Evolutionary conservation across 2,113 vertebrate genomes (phyloP).

Genomic region (Grallaria varia): DNA sequence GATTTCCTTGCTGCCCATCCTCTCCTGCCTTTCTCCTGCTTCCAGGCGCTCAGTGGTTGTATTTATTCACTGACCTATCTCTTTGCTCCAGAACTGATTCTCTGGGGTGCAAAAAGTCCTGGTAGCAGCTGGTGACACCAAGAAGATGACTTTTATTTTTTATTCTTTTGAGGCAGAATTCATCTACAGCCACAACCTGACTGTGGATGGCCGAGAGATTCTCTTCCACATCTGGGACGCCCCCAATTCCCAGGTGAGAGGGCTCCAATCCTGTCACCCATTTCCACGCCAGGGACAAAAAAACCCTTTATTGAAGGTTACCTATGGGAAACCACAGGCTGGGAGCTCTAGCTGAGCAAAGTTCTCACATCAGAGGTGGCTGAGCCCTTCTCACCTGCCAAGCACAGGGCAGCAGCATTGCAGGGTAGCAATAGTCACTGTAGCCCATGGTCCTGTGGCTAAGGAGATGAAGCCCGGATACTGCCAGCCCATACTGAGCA

Average conservation of each 20-base stretch:
- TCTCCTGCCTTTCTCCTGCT: neutral
- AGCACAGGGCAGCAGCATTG: neutral
- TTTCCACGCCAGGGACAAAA: neutral
- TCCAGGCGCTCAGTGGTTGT: fast-evolving
- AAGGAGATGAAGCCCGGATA: neutral
- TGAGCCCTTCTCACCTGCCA: neutral
- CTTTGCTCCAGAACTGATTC: neutral
- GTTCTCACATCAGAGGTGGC: fast-evolving
- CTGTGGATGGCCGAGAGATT: conserved; percentile 78
- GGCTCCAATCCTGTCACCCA: fast-evolving
- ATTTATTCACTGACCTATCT: neutral
- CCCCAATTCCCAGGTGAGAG: conserved; percentile 78
- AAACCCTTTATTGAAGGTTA: neutral
- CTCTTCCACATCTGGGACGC: conserved; percentile 85
- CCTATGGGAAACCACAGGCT: neutral
- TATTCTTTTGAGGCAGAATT: conserved; percentile 70
- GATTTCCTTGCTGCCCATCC: neutral
- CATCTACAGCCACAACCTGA: conserved; percentile 81
- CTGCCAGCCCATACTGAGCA: neutral
- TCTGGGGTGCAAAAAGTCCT: neutral
- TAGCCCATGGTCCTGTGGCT: neutral
- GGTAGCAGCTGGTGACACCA: neutral
- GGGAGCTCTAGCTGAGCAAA: neutral
- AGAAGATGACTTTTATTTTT: neutral
- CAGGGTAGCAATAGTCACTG: neutral